A percentile compares a stretch with the other conserved stretches of the same genome.
Conservation (phyloP, 2,797 vertebrate species). For the Triplophysa bombifrons region DNA sequence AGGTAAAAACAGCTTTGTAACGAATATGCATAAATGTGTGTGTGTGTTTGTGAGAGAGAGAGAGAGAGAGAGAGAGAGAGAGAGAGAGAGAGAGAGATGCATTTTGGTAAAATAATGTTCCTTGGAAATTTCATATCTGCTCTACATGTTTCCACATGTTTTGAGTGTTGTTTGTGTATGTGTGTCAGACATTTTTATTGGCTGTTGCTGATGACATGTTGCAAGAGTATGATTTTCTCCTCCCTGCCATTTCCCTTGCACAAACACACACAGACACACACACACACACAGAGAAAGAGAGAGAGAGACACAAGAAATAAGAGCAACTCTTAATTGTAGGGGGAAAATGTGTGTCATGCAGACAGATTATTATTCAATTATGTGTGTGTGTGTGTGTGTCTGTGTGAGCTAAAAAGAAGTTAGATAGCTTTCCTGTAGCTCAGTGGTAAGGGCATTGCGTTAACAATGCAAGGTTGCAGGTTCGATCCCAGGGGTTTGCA, state of each 20-base stretch:
- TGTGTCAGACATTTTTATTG: constrained; percentile 24
- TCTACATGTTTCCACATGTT: constrained; percentile 23
- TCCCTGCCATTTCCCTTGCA: background rate
- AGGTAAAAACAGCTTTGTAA: background rate
- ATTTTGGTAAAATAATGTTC: background rate
- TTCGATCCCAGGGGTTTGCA: too few relatives aligned
- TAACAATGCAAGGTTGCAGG: too few relatives aligned
- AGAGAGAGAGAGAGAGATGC: background rate
- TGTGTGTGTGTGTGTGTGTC: background rate
- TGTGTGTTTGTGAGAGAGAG: background rate
- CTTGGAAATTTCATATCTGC: background rate
- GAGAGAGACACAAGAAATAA: background rate
- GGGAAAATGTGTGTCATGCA: constrained; percentile 3
- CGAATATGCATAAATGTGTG: background rate
- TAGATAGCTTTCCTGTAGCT: background rate
- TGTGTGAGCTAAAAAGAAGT: background rate
- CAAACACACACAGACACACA: background rate
- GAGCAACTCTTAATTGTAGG: background rate
- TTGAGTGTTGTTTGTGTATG: background rate
- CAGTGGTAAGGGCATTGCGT: too few relatives aligned
- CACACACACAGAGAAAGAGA: background rate
- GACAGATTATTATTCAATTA: constrained; percentile 4
- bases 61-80: background rate
- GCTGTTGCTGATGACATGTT: constrained; percentile 32
- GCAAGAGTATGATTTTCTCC: constrained; percentile 26